Evolutionary conservation across 2,797 vertebrate genomes (phyloP).

Genomic region (Peromyscus nudipes): DNA sequence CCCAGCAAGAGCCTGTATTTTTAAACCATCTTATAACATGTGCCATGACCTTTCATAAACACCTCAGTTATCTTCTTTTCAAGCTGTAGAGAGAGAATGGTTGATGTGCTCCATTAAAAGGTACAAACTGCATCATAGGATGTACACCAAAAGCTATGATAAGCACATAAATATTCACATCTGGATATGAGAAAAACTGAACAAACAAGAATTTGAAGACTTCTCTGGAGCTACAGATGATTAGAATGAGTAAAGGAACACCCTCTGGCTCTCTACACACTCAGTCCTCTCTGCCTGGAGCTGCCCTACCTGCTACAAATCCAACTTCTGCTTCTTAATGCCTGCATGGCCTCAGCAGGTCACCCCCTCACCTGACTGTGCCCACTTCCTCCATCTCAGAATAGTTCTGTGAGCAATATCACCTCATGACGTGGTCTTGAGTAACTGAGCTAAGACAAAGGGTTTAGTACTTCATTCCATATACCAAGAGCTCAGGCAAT

Average conservation of each 20-base stretch:
- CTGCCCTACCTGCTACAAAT: not conserved
- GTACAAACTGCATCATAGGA: not conserved
- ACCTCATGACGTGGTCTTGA: not conserved
- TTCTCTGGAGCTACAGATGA: not conserved
- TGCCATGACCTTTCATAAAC: not conserved
- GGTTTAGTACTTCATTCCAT: not conserved
- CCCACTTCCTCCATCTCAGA: not conserved
- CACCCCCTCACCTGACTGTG: not conserved
- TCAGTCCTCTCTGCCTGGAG: not conserved
- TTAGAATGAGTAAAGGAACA: not conserved
- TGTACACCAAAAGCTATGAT: not conserved
- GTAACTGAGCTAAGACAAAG: not conserved
- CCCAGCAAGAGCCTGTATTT: not conserved
- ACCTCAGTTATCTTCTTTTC: not conserved
- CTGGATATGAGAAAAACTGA: not conserved
- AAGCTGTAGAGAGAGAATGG: not conserved
- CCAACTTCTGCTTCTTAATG: not conserved
- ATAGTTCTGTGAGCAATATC: not conserved
- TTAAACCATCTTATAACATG: not conserved
- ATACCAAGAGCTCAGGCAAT: not conserved
- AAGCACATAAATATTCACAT: not conserved
- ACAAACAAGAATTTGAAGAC: not conserved
- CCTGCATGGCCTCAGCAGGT: not conserved
- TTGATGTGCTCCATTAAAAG: not conserved
- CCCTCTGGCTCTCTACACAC: not conserved